Percentiles rank a stretch among this genome's conserved stretches.
Evolutionary conservation across 2,888 invertebrate species (phyloP).

Genomic region (Lepidochrysops patricia): DNA sequence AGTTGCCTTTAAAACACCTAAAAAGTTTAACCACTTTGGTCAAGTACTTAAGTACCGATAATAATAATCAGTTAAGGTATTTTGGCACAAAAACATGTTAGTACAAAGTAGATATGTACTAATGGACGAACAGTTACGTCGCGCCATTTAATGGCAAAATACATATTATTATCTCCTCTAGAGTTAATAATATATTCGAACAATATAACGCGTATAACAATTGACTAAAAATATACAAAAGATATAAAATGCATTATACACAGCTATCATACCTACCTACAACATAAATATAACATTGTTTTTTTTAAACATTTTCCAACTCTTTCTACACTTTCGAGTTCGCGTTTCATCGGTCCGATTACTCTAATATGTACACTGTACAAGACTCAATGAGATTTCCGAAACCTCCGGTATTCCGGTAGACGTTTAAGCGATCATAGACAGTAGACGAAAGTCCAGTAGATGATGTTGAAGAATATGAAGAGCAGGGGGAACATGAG

Average conservation of each 20-base stretch:
- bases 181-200: background rate
- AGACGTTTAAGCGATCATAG: slow-evolving; percentile 32
- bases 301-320: background rate
- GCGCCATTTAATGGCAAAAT: background rate
- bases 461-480: slow-evolving; percentile 84
- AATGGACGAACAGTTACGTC: background rate
- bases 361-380: slow-evolving; percentile 9
- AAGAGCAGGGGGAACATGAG: slow-evolving; percentile 85
- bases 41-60: background rate
- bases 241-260: slow-evolving; percentile 6
- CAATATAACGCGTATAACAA: background rate
- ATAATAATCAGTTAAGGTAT: background rate
- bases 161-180: no score
- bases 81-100: background rate
- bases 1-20: no score
- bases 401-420: background rate
- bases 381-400: slow-evolving; percentile 1
- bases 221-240: slow-evolving; percentile 10
- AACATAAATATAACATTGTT: background rate
- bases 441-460: slow-evolving; percentile 85
- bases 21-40: background rate
- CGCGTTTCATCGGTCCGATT: background rate
- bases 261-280: background rate
- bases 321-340: background rate
- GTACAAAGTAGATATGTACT: background rate